phyloP scores from a whole-genome alignment of 2,113 vertebrate species.

The Pongo abelii region DNA sequence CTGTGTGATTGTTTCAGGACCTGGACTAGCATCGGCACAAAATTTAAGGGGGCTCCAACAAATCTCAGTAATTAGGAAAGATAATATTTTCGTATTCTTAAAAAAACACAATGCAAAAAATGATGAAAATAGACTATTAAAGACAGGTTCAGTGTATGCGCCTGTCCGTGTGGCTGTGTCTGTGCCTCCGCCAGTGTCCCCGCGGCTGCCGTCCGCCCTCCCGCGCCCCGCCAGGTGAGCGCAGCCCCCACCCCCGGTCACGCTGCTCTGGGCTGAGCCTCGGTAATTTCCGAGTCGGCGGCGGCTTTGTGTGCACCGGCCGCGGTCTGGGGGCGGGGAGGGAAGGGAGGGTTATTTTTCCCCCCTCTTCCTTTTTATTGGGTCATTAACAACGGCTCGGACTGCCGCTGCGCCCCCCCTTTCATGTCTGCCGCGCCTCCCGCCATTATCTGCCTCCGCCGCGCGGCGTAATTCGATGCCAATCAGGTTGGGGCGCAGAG shows the following conservation, averaged over 20 bases:
- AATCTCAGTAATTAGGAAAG: neutral
- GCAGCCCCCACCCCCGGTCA: conserved; percentile 61
- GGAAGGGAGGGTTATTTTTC: conserved; percentile 65
- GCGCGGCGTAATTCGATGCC: conserved; percentile 80
- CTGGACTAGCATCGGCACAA: neutral
- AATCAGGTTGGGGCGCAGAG: conserved; percentile 78
- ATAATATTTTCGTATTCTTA: neutral
- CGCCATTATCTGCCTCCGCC: conserved; percentile 76
- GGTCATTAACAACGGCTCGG: conserved; percentile 80
- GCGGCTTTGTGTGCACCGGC: conserved; percentile 78
- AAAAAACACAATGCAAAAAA: conserved; percentile 4
- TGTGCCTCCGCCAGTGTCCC: neutral
- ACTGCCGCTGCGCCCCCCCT: conserved; percentile 74
- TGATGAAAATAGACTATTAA: neutral
- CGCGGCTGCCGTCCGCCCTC: neutral
- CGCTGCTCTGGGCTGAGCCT: conserved; percentile 73
- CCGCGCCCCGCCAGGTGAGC: conserved; percentile 72
- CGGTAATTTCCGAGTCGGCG: conserved; percentile 77
- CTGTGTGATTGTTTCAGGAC: neutral
- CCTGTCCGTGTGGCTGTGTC: neutral
- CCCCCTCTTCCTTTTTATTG: conserved; percentile 80
- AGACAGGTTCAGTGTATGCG: neutral
- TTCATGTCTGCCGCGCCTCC: conserved; percentile 81
- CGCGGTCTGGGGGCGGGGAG: conserved; percentile 74
- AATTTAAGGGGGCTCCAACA: neutral